Percentiles rank a stretch among this genome's conserved stretches.
Conservation (phyloP, 2,888 invertebrate species). For the Sphaeridia pumilis region DNA sequence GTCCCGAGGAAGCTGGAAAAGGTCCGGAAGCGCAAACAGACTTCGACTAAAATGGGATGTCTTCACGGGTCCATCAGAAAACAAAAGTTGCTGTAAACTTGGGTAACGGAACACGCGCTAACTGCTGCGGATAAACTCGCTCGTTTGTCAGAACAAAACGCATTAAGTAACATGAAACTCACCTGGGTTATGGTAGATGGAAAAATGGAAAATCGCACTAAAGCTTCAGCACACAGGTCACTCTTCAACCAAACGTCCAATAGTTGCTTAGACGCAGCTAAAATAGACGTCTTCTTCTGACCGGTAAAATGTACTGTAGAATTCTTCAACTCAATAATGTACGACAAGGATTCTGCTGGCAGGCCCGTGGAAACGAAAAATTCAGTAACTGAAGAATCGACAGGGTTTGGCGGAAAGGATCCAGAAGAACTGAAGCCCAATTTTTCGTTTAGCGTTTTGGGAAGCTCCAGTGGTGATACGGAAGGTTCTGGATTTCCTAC, state of each 20-base stretch:
- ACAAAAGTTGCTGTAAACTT: too few relatives aligned
- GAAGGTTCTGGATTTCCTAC: too few relatives aligned
- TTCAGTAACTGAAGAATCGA: too few relatives aligned
- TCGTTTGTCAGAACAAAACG: too few relatives aligned
- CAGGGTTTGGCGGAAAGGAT: too few relatives aligned
- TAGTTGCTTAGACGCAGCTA: constrained; percentile 20
- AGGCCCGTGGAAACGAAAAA: too few relatives aligned
- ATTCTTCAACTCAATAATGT: constrained; percentile 6
- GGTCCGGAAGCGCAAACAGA: constrained; percentile 26
- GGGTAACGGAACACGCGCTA: too few relatives aligned
- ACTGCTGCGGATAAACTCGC: too few relatives aligned
- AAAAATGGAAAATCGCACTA: constrained; percentile 25
- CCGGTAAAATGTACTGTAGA: neutral
- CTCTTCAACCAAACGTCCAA: constrained; percentile 28
- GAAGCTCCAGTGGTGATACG: too few relatives aligned
- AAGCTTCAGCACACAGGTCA: constrained; percentile 27
- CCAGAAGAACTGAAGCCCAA: too few relatives aligned
- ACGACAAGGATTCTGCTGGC: constrained; percentile 5
- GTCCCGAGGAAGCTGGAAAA: constrained; percentile 21
- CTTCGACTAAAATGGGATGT: constrained; percentile 28
- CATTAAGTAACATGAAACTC: constrained; percentile 7
- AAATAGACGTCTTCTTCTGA: neutral
- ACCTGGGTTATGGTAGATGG: constrained; percentile 26
- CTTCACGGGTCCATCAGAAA: too few relatives aligned
- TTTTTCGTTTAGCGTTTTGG: too few relatives aligned